A percentile compares a stretch with the other conserved stretches of the same genome.
Conservation (phyloP, 2,797 vertebrate species). For the Sebastes steindachneri region DNA sequence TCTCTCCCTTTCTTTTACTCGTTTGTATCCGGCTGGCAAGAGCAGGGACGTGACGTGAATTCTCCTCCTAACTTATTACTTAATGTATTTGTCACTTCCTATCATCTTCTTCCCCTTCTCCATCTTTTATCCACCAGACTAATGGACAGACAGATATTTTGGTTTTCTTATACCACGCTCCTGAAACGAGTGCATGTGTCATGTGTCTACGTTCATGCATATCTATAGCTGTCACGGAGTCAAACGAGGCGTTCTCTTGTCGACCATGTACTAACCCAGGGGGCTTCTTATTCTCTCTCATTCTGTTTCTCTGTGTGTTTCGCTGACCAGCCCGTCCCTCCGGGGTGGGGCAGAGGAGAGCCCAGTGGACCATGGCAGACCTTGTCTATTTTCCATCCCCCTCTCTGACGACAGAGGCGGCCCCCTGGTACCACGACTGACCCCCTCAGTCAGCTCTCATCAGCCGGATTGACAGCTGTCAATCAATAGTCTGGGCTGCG, state of each 20-base stretch:
- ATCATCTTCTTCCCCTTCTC: slow-evolving; percentile 25
- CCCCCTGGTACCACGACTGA: slow-evolving; percentile 59
- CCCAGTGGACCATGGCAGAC: slow-evolving; percentile 58
- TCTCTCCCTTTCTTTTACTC: slow-evolving; percentile 53
- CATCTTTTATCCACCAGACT: slow-evolving; percentile 11
- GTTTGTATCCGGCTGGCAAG: slow-evolving; percentile 47
- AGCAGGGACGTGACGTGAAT: slow-evolving; percentile 56
- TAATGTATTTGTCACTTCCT: slow-evolving; percentile 56
- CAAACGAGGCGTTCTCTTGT: slow-evolving; percentile 27
- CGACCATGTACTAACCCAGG: slow-evolving; percentile 5
- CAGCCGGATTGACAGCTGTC: slow-evolving; percentile 73
- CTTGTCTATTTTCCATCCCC: slow-evolving; percentile 62
- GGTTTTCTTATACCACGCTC: neutral
- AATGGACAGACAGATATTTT: slow-evolving; percentile 38
- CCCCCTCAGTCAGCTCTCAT: slow-evolving; percentile 69
- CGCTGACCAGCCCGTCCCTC: slow-evolving; percentile 43
- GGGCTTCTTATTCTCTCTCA: slow-evolving; percentile 1
- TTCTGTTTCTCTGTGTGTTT: slow-evolving; percentile 7
- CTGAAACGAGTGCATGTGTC: neutral
- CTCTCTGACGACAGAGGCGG: slow-evolving; percentile 29
- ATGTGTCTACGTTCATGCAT: neutral
- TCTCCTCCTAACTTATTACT: slow-evolving; percentile 37
- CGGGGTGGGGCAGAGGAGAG: slow-evolving; percentile 46
- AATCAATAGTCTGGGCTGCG: slow-evolving; percentile 52
- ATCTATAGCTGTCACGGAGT: slow-evolving; percentile 20